Evolutionary conservation across 2,797 vertebrate genomes (phyloP).

Genomic region (Oreochromis grahami): DNA sequence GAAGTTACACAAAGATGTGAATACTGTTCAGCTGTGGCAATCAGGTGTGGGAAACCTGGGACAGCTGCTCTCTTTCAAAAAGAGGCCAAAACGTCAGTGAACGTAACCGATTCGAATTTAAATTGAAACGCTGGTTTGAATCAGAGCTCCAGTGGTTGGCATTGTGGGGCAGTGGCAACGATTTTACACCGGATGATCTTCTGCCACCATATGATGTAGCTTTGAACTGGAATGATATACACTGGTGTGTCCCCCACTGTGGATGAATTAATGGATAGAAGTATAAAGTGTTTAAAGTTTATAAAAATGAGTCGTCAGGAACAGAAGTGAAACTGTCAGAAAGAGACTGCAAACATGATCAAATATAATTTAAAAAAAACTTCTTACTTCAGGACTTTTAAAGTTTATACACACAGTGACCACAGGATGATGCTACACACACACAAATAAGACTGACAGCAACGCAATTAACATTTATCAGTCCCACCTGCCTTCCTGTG

Average conservation of each 20-base stretch:
- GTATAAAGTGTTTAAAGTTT: neutral
- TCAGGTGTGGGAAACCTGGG: neutral
- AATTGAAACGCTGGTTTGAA: neutral
- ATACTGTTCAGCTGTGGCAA: neutral
- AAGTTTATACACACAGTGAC: neutral
- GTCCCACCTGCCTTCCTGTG: neutral
- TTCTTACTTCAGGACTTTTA: neutral
- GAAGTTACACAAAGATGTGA: neutral
- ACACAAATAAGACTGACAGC: neutral
- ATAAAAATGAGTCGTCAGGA: neutral
- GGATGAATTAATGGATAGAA: neutral
- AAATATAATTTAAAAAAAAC: neutral
- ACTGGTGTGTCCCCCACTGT: rapidly evolving
- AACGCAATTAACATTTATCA: neutral
- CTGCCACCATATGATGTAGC: neutral
- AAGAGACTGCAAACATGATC: rapidly evolving
- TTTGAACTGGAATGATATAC: neutral
- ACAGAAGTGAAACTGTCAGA: rapidly evolving
- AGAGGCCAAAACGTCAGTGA: neutral
- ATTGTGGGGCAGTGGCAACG: rapidly evolving
- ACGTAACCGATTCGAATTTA: neutral
- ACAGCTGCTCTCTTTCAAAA: neutral
- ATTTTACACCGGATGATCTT: rapidly evolving
- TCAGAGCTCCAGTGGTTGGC: neutral
- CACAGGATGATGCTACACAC: neutral